These are phyloP conservation scores for Hipparchia semele DNA, from an alignment of 2,888 invertebrate genomes.

Conservation along the genomic window DNA sequence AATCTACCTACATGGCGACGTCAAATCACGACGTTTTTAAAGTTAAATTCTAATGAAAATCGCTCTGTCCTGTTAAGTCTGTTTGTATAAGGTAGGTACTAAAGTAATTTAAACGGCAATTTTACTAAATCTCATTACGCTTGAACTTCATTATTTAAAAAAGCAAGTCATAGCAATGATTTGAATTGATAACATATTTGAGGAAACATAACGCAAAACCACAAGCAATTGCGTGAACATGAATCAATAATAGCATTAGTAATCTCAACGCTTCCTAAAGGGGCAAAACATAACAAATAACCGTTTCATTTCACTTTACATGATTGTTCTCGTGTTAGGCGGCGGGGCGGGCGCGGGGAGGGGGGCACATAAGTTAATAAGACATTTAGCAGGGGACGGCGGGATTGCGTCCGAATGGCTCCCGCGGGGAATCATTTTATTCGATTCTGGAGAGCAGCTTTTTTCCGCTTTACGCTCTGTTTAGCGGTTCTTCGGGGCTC, in stretches of 20 bases:
- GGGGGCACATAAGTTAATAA: slow-evolving; percentile 81
- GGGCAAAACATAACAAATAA: slow-evolving; percentile 81
- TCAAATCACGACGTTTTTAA: too few species aligned
- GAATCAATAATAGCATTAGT: slow-evolving; percentile 67
- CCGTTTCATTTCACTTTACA: slow-evolving; percentile 84
- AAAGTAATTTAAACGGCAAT: too few species aligned
- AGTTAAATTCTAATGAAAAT: too few species aligned
- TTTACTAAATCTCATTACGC: too few species aligned
- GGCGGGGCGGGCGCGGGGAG: slow-evolving; percentile 48
- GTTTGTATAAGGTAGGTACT: neutral
- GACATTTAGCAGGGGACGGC: slow-evolving; percentile 83
- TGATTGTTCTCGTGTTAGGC: slow-evolving; percentile 80
- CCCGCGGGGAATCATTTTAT: slow-evolving; percentile 89
- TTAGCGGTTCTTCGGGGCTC: slow-evolving; percentile 70
- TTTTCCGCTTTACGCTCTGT: slow-evolving; percentile 81
- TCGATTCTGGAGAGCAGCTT: slow-evolving; percentile 85
- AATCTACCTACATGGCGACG: too few species aligned
- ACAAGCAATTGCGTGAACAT: slow-evolving; percentile 59
- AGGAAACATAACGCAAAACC: slow-evolving; percentile 44
- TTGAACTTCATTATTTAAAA: neutral
- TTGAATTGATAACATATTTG: slow-evolving; percentile 2
- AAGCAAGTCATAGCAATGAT: slow-evolving; percentile 6
- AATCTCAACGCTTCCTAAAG: slow-evolving; percentile 68
- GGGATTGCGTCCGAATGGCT: slow-evolving; percentile 87
- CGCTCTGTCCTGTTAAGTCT: too few species aligned